Conservation (phyloP, 2,797 vertebrate genomes). For the Pangasius sanitwongsei region DNA sequence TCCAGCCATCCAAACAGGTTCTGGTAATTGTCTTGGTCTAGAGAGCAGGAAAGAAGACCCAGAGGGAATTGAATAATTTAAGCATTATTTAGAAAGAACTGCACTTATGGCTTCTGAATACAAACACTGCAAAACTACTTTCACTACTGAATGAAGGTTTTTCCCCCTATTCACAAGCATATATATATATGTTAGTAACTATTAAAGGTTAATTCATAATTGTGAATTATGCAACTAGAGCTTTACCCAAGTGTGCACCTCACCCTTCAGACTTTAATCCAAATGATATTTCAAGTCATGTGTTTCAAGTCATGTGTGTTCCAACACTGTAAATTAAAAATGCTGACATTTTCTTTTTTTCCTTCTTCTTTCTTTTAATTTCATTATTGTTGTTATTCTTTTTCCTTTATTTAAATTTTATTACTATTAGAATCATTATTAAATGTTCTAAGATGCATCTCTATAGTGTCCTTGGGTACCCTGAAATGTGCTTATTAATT, state of each 20-base stretch:
- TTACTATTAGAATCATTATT: neutral
- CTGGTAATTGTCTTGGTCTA: slow-evolving; percentile 90
- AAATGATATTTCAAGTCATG: neutral
- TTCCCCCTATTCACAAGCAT: neutral
- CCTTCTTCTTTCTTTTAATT: neutral
- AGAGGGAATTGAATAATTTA: neutral
- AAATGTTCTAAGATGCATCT: neutral
- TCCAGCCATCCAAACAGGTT: slow-evolving; percentile 89
- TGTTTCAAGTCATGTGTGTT: neutral
- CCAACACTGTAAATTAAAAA: neutral
- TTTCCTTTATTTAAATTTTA: neutral
- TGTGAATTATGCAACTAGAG: neutral
- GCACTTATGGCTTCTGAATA: neutral
- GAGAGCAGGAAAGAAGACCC: slow-evolving; percentile 12
- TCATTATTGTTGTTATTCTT: neutral
- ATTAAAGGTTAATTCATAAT: neutral
- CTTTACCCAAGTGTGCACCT: neutral
- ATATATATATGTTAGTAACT: neutral
- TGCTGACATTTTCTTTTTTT: neutral
- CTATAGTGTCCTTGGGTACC: neutral
- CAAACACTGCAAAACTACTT: neutral
- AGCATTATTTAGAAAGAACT: neutral
- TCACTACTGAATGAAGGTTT: neutral
- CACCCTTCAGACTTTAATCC: neutral
- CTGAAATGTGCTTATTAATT: neutral